These are phyloP conservation scores for Stratiolaelaps scimitus DNA, from an alignment of 1,140 invertebrate species.

Conservation along the genomic window DNA sequence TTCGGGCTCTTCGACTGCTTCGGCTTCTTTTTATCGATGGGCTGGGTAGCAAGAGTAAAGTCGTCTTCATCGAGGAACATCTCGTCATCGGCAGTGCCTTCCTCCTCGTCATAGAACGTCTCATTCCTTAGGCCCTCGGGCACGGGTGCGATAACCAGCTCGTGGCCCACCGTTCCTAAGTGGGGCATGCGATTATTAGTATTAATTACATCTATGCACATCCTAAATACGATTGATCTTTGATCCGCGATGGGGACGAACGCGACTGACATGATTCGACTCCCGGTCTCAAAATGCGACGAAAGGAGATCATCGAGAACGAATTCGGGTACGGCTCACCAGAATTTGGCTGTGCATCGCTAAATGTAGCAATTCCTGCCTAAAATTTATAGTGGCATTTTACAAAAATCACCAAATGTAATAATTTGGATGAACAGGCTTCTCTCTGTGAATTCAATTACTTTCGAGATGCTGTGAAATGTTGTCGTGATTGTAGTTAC, in stretches of 20 bases:
- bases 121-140: slow-evolving; percentile 46
- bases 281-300: too few species aligned
- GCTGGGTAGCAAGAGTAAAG: slow-evolving; percentile 39
- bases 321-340: background rate
- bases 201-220: too few species aligned
- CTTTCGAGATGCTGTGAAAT: too few species aligned
- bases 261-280: too few species aligned
- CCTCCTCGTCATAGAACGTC: slow-evolving; percentile 32
- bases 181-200: slow-evolving; percentile 32
- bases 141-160: slow-evolving; percentile 69
- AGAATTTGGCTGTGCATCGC: background rate
- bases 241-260: too few species aligned
- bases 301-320: background rate
- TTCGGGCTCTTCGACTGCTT: slow-evolving; percentile 8
- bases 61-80: slow-evolving; percentile 54
- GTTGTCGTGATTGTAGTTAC: too few species aligned
- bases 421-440: too few species aligned
- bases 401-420: too few species aligned
- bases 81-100: slow-evolving; percentile 55
- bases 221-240: background rate
- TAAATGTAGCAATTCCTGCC: too few species aligned
- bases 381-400: too few species aligned
- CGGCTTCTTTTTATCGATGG: background rate
- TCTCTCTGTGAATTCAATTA: too few species aligned
- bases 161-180: slow-evolving; percentile 75